Percentiles rank a stretch among this genome's conserved stretches.
These are phyloP conservation scores for Candoia aspera DNA, from an alignment of 2,113 vertebrate species.

Conservation along the genomic window DNA sequence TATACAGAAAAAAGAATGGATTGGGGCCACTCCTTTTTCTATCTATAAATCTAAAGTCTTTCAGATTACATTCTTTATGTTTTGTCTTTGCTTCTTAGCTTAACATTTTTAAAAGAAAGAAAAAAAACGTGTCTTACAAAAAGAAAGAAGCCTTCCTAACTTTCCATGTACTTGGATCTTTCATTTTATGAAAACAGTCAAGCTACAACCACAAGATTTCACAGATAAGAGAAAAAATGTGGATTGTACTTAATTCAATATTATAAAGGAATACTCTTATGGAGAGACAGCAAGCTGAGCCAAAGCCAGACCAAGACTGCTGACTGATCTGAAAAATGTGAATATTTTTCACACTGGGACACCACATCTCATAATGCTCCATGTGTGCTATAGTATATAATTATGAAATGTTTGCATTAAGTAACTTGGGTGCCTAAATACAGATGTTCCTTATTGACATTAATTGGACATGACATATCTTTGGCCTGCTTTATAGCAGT, in stretches of 20 bases:
- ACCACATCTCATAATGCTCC: constrained; percentile 77
- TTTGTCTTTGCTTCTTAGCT: constrained; percentile 60
- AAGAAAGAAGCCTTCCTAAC: constrained; percentile 58
- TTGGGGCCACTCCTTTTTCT: constrained; percentile 13
- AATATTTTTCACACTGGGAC: constrained; percentile 80
- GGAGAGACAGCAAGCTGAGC: constrained; percentile 70
- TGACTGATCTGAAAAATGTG: constrained; percentile 82
- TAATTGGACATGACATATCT: constrained; percentile 83
- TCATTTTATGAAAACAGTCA: constrained; percentile 80
- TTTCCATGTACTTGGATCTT: constrained; percentile 80
- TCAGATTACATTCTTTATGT: constrained; percentile 56
- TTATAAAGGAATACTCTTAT: constrained; percentile 77
- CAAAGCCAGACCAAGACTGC: constrained; percentile 77
- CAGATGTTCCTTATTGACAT: constrained; percentile 83
- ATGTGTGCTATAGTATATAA: constrained; percentile 76
- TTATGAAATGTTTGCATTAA: constrained; percentile 82
- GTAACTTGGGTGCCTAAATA: constrained; percentile 79
- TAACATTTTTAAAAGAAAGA: constrained; percentile 51
- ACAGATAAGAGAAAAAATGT: constrained; percentile 80
- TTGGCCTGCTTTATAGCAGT: constrained; percentile 78
- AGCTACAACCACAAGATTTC: constrained; percentile 80
- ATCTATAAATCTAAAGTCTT: constrained; percentile 48
- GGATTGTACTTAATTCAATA: constrained; percentile 82
- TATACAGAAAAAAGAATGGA: background rate
- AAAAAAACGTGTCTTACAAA: constrained; percentile 65